These are phyloP conservation scores for Wiebesia pumilae DNA, from an alignment of 1,140 invertebrate species.

Conservation along the genomic window DNA sequence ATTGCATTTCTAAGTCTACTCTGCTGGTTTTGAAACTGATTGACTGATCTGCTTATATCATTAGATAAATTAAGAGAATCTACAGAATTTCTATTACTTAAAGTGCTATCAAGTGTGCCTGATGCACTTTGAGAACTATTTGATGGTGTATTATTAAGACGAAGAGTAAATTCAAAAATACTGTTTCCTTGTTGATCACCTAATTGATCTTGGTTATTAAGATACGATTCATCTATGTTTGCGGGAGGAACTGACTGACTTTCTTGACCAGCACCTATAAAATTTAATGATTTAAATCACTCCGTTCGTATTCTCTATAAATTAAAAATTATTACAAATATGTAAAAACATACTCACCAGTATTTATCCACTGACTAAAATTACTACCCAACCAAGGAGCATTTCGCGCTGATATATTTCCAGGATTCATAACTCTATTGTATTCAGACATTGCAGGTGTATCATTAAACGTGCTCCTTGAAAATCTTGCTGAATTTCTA, in stretches of 20 bases:
- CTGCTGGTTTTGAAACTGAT: slow-evolving; percentile 55
- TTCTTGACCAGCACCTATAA: slow-evolving; percentile 9
- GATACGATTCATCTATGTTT: neutral
- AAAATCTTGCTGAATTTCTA: slow-evolving; percentile 4
- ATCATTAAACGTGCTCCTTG: slow-evolving; percentile 11
- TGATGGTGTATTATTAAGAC: slow-evolving; percentile 27
- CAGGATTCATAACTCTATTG: slow-evolving; percentile 3
- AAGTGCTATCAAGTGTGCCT: neutral
- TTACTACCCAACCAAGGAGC: neutral
- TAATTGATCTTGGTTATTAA: slow-evolving; percentile 34
- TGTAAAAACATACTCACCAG: neutral
- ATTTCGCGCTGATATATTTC: slow-evolving; percentile 1
- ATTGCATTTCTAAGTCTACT: slow-evolving; percentile 58
- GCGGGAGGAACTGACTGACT: neutral
- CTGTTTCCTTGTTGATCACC: slow-evolving; percentile 45
- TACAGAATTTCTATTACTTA: slow-evolving; percentile 28
- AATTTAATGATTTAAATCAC: slow-evolving; percentile 2
- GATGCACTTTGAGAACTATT: slow-evolving; percentile 9
- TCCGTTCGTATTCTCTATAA: neutral
- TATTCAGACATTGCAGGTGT: neutral
- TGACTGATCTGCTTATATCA: slow-evolving; percentile 54
- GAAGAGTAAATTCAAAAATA: slow-evolving; percentile 45
- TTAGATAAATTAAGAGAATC: slow-evolving; percentile 38
- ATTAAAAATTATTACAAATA: neutral
- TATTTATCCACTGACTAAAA: slow-evolving; percentile 36